phyloP scores from a whole-genome alignment of 2,113 vertebrate genomes.

The Hystrix brachyura region DNA sequence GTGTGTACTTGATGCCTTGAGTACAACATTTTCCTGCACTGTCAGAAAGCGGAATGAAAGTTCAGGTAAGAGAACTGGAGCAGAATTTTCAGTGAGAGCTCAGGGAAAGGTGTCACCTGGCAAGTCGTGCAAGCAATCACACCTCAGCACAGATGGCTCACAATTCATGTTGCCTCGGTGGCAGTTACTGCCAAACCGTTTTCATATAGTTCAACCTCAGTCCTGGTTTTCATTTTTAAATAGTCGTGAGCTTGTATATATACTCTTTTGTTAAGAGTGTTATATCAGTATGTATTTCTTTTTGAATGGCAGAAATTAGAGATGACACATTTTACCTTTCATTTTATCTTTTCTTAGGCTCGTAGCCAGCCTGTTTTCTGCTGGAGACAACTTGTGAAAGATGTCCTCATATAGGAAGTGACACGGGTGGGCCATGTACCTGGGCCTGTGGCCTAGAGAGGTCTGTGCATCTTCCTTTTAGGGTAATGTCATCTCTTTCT shows the following conservation, averaged over 20 bases:
- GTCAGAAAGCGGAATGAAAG: not conserved
- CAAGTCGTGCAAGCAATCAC: not conserved
- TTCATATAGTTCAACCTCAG: not conserved
- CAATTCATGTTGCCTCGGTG: not conserved
- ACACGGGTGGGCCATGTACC: fast-evolving
- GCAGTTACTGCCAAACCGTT: not conserved
- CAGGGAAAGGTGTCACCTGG: not conserved
- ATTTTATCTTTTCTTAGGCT: conserved; percentile 11
- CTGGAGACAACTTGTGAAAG: not conserved
- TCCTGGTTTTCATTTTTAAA: conserved; percentile 46
- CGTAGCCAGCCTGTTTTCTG: not conserved
- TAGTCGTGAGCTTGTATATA: not conserved
- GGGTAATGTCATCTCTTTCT: not conserved
- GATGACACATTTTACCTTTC: not conserved
- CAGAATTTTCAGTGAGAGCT: not conserved
- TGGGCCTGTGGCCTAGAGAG: not conserved
- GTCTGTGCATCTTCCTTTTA: not conserved
- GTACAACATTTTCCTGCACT: conserved; percentile 60
- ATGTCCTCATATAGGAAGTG: not conserved
- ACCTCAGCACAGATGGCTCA: not conserved
- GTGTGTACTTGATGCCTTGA: conserved; percentile 38
- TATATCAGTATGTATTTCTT: not conserved
- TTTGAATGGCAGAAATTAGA: not conserved
- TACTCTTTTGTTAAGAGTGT: not conserved
- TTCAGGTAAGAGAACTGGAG: conserved; percentile 54